Evolutionary conservation across 2,113 vertebrate genomes (phyloP).

Genomic region (Oncorhynchus kisutch): DNA sequence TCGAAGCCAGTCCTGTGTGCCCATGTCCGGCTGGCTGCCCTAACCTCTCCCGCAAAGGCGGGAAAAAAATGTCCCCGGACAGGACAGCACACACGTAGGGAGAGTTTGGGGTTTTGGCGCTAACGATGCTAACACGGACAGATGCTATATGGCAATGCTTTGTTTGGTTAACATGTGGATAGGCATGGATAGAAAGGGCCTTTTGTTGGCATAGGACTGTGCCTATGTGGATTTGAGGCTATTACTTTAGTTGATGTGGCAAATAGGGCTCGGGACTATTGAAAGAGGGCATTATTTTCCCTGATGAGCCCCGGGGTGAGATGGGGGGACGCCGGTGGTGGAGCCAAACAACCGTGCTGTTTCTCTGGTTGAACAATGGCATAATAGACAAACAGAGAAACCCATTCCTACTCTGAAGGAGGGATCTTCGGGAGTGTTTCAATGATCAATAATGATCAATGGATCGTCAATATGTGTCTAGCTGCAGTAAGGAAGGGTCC

Average conservation of each 20-base stretch:
- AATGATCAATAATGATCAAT: no score
- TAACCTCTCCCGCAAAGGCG: slow-evolving; percentile 17
- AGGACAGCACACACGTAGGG: neutral
- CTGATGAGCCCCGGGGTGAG: slow-evolving; percentile 46
- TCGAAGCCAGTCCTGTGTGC: slow-evolving; percentile 48
- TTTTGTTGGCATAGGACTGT: slow-evolving; percentile 7
- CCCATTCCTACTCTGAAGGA: no score
- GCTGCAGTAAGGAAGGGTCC: no score
- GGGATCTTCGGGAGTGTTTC: no score
- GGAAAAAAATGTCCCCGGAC: slow-evolving; percentile 1
- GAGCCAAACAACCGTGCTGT: slow-evolving; percentile 42
- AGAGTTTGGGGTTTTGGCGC: neutral
- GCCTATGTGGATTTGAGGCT: slow-evolving; percentile 47
- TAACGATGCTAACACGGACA: neutral
- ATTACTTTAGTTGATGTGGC: slow-evolving; percentile 67
- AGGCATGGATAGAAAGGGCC: neutral
- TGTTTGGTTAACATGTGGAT: neutral
- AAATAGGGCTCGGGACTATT: slow-evolving; percentile 65
- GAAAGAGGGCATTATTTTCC: slow-evolving; percentile 67
- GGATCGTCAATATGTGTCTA: no score
- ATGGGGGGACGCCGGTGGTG: neutral
- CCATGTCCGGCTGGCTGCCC: slow-evolving; percentile 32
- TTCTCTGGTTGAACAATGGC: slow-evolving; percentile 37
- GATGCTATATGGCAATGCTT: neutral
- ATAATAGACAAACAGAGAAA: neutral